phyloP scores from a whole-genome alignment of 2,888 invertebrate genomes.

The Acleris holmiana region DNA sequence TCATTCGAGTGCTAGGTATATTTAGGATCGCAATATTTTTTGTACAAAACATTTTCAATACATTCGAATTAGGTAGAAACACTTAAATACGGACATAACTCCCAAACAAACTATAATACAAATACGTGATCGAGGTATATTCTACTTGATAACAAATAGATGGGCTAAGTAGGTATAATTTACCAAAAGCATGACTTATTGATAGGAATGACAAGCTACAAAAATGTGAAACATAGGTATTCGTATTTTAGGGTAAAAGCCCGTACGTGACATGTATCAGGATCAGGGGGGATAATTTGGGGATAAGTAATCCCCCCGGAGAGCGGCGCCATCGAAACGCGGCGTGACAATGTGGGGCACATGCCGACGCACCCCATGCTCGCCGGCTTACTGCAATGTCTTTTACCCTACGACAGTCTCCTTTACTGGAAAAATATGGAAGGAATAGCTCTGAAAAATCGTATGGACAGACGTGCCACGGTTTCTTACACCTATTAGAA shows the following conservation, averaged over 20 bases:
- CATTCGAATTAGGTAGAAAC: too few relatives aligned
- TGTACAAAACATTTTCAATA: too few relatives aligned
- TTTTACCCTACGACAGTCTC: slow-evolving; percentile 4
- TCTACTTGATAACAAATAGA: slow-evolving; percentile 10
- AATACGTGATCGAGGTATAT: neutral
- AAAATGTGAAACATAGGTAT: slow-evolving; percentile 34
- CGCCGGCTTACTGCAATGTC: neutral
- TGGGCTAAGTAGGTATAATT: slow-evolving; percentile 15
- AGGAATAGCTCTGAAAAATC: neutral
- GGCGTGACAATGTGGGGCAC: slow-evolving; percentile 61
- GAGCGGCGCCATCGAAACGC: slow-evolving; percentile 39
- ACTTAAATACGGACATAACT: neutral
- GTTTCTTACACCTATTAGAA: too few relatives aligned
- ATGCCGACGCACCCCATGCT: slow-evolving; percentile 51
- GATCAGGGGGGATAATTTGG: slow-evolving; percentile 48
- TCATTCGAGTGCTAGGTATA: too few relatives aligned
- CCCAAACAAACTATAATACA: too few relatives aligned
- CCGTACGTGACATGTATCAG: slow-evolving; percentile 44
- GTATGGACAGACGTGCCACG: neutral
- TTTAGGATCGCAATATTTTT: too few relatives aligned
- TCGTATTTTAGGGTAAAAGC: slow-evolving; percentile 40
- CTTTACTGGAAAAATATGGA: neutral
- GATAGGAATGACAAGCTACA: slow-evolving; percentile 31
- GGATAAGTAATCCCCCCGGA: slow-evolving; percentile 56
- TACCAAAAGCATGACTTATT: slow-evolving; percentile 20